Evolutionary conservation across 2,888 invertebrate genomes (phyloP), one percentile per base, ranked within the genome.

Genomic region (Machimus atricapillus): DNA sequence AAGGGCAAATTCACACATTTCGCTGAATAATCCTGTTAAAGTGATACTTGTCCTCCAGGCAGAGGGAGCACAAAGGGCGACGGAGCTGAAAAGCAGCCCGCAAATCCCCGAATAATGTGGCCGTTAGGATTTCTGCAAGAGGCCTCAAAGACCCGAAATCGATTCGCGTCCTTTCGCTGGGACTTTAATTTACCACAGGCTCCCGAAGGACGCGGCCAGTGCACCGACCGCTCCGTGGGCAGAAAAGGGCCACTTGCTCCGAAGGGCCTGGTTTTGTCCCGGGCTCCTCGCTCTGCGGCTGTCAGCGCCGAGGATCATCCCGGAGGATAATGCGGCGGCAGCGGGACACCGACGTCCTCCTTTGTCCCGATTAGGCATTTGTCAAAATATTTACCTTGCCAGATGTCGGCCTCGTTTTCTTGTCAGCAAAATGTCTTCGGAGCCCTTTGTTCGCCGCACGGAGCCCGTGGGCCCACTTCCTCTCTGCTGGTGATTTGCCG

Each of bases 361-460:
- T 88, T 90, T 90, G 90, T 90, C 85, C 81, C 52, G 87, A 89
- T 89, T 89, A 90, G 88, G 89, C 88, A 89, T 89, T 89, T 90
- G 90, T 90, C 90, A 90, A 90, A 90, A 90, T 89, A 90, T 90
- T 90, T 90, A 90, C 89, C 89, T 89, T 89, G 82, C 86, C 66
- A 88, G 87, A 90, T 89, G 90, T 90, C 89, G 89, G 87, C 88
- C 87, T 89, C 79, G n/a, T 58, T 86, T 86, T 66, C 85, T 74
- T 85, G 43, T 37, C 85, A 74, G 37, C 85, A 74, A 85, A 85
- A 85, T 52, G 46, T 85, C 85, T 85, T 73, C 27, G 19, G 52
- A 85, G 31, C 16, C 43, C 37, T 74, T 85, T 85, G 66, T 66
- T 66, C 23, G 66, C 23, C 66, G 31, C 27, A 14, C 12, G 23